Evolutionary conservation across 2,797 vertebrate species (phyloP), one percentile per base, ranked within the genome.

Genomic region (Trematomus bernacchii): DNA sequence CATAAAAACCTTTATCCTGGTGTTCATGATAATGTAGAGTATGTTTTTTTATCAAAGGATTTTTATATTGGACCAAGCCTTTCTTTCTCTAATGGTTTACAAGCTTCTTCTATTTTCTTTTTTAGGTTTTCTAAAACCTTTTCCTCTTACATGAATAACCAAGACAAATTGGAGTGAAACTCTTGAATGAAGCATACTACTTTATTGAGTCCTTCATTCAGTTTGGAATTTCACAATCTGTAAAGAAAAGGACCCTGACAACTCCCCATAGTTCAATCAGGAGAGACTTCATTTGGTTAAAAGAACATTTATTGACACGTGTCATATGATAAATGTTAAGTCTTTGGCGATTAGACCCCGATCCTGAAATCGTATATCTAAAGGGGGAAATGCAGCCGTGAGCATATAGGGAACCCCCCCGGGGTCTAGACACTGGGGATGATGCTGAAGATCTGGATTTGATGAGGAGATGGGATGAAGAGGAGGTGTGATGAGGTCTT

Each of bases 121-220:
- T 43, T 19, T 6, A 52, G 21, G 21, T 64, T 52, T 18, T 11
- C 11, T 16, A 21, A 51, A 74, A 15, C 16, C 21, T 54, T 68
- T 57, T 43, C 13, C 42, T 60, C 40, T 58, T 27, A 8, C 10
- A 15, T 18, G 48, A 42, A 42, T 14, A 47, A 13, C n/a, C 2
- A 21, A 61, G 19, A 40, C 27, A 40, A 21, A 21, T 18, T 30
- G 10, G 51, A 23, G 7, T 46, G 23, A 50, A 47, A 37, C 57
- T 47, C 44, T 42, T 50, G 33, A 6, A 52, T 62, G 16, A 61
- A 23, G 16, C 14, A 62, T 11, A 57, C 21, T 54, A 6, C 19
- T 77, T 71, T 61, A 40, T 13, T 54, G 53, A 66, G 27, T 71
- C 53, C 46, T 63, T 48, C 14, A 46, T 54, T 13, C 11, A 55